Evolutionary conservation across 2,113 vertebrate genomes (phyloP).

Genomic region (Lucifuga dentata): DNA sequence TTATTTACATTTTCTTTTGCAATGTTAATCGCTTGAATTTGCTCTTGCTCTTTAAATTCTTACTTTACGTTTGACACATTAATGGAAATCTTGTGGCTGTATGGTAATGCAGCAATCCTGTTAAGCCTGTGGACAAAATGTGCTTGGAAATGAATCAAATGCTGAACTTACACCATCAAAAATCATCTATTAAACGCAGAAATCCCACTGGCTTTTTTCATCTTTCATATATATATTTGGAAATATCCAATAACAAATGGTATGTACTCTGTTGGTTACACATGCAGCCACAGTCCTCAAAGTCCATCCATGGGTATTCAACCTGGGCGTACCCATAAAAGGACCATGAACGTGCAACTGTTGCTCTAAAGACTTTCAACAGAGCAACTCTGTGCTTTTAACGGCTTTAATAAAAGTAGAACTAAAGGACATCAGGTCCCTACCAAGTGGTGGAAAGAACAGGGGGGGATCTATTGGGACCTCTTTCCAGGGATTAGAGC

Average conservation of each 20-base stretch:
- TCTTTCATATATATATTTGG: not conserved
- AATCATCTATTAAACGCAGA: conserved; percentile 24
- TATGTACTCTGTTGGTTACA: not conserved
- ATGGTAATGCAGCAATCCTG: conserved; percentile 15
- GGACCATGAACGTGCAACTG: conserved; percentile 19
- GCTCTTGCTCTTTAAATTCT: conserved; percentile 3
- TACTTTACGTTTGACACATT: not conserved
- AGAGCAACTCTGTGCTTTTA: conserved; percentile 60
- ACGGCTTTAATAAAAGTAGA: conserved; percentile 53
- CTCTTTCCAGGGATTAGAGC: conserved; percentile 36
- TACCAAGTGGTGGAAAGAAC: conserved; percentile 3
- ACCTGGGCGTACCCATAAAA: conserved; percentile 53
- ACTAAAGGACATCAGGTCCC: conserved; percentile 40
- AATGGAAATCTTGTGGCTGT: not conserved
- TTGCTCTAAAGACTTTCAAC: not conserved
- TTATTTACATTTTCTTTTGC: conserved; percentile 1
- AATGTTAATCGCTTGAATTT: not conserved
- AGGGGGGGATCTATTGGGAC: conserved; percentile 19
- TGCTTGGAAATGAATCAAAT: not conserved
- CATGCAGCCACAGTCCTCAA: conserved; percentile 9
- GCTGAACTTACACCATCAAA: conserved; percentile 31
- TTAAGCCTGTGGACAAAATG: not conserved
- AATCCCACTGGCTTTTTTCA: conserved; percentile 18
- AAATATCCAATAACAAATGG: not conserved
- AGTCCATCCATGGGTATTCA: conserved; percentile 14